Conservation (phyloP, 1,140 invertebrate genomes). For the Magallana gigas region DNA sequence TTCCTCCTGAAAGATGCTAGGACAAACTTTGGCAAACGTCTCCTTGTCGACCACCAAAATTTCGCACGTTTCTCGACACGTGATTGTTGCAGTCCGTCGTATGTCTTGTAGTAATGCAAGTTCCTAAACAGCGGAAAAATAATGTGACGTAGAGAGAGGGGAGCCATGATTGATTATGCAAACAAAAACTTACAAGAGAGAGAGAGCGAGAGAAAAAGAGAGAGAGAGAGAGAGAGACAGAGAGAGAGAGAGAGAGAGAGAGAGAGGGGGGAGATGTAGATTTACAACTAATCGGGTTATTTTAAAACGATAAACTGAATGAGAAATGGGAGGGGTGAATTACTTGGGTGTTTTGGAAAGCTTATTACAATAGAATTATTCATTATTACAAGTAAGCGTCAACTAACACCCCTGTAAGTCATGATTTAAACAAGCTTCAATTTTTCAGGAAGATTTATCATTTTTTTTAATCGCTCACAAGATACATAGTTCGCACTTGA, state of each 20-base stretch:
- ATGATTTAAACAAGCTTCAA: no score
- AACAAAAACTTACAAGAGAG: no score
- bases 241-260: not conserved
- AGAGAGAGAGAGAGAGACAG: not conserved
- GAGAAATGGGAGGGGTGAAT: no score
- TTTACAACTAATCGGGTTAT: no score
- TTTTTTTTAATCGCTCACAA: no score
- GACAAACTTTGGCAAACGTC: conserved; percentile 73
- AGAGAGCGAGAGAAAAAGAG: not conserved
- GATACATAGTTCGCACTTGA: no score
- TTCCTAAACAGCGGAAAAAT: conserved; percentile 60
- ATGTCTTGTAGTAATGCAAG: conserved; percentile 72
- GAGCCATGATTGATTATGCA: not conserved
- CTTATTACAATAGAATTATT: no score
- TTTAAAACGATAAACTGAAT: no score
- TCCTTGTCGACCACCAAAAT: conserved; percentile 73
- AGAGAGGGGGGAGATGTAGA: not conserved
- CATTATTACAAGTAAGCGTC: no score
- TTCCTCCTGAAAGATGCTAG: conserved; percentile 73
- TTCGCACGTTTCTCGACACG: conserved; percentile 71
- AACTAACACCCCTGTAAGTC: no score
- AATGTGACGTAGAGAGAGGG: not conserved
- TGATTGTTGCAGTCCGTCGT: conserved; percentile 68
- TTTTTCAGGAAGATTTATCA: no score
- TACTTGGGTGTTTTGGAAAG: no score